A percentile compares a stretch with the other conserved stretches of the same genome.
Evolutionary conservation across 2,888 invertebrate species (phyloP).

Genomic region (Malthinus seriepunctatus): DNA sequence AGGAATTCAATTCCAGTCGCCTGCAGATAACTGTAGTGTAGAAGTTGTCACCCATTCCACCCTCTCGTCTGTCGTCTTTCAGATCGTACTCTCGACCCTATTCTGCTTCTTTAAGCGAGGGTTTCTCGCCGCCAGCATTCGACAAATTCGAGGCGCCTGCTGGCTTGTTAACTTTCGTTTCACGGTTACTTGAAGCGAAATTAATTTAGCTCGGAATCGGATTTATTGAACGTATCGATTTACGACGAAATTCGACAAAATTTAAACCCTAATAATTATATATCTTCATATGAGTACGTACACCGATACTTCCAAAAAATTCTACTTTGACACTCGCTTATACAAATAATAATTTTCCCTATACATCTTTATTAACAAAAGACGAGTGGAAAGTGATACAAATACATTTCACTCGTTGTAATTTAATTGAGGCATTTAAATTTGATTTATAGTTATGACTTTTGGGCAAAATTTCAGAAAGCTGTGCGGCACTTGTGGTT

Average conservation of each 20-base stretch:
- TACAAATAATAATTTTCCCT: neutral
- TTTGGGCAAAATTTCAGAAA: constrained; percentile 13
- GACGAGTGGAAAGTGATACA: too few species aligned
- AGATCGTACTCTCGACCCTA: constrained; percentile 28
- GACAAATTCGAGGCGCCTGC: constrained; percentile 31
- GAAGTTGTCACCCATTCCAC: constrained; percentile 26
- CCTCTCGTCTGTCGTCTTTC: constrained; percentile 28
- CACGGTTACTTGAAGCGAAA: constrained; percentile 31
- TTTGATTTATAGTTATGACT: constrained; percentile 23
- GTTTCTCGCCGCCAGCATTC: constrained; percentile 29
- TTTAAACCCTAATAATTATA: constrained; percentile 17
- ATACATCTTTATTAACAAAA: too few species aligned
- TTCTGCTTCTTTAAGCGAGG: constrained; percentile 28
- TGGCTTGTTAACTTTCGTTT: constrained; percentile 30
- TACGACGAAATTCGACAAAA: constrained; percentile 20
- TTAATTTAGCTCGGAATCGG: constrained; percentile 27
- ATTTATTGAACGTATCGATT: constrained; percentile 29
- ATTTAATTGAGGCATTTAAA: constrained; percentile 22
- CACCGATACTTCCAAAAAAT: neutral
- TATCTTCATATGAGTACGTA: neutral
- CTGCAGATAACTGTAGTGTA: constrained; percentile 28
- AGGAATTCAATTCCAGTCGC: constrained; percentile 24
- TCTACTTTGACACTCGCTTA: neutral
- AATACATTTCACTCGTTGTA: constrained; percentile 23
- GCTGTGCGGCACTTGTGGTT: constrained; percentile 15